Evolutionary conservation across 2,113 vertebrate species (phyloP).

Genomic region (Platanista minor): DNA sequence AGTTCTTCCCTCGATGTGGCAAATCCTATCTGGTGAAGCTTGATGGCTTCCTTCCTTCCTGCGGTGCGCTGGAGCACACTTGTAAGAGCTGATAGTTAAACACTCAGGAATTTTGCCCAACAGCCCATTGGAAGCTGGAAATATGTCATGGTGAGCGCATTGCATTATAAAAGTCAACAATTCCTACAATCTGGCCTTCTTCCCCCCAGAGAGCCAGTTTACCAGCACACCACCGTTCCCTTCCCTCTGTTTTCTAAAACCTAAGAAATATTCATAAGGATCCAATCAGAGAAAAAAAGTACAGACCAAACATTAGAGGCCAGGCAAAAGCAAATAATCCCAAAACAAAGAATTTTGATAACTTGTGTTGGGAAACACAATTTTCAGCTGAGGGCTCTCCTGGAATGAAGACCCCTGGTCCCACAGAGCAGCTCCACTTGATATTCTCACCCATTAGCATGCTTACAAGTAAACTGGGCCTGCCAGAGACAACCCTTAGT

Average conservation of each 20-base stretch:
- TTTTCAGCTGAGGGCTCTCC: neutral
- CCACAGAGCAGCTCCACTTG: neutral
- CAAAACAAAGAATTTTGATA: neutral
- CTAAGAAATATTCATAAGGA: neutral
- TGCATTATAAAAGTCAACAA: neutral
- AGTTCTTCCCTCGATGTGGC: neutral
- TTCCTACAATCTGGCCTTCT: neutral
- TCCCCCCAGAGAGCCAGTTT: neutral
- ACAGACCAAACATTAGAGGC: neutral
- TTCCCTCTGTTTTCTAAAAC: neutral
- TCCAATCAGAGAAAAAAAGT: neutral
- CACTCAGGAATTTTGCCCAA: neutral
- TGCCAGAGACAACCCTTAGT: neutral
- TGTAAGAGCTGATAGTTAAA: neutral
- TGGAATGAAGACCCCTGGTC: neutral
- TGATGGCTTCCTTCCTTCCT: neutral
- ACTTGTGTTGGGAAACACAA: neutral
- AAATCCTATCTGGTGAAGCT: neutral
- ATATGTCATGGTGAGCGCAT: neutral
- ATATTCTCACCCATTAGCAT: neutral
- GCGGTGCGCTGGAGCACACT: neutral
- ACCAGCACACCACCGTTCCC: neutral
- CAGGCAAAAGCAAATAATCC: neutral
- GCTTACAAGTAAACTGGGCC: neutral
- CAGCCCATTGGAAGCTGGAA: neutral